Base-by-base conservation (phyloP, 2,113 vertebrate species). In the Oreochromis spilurus region DNA sequence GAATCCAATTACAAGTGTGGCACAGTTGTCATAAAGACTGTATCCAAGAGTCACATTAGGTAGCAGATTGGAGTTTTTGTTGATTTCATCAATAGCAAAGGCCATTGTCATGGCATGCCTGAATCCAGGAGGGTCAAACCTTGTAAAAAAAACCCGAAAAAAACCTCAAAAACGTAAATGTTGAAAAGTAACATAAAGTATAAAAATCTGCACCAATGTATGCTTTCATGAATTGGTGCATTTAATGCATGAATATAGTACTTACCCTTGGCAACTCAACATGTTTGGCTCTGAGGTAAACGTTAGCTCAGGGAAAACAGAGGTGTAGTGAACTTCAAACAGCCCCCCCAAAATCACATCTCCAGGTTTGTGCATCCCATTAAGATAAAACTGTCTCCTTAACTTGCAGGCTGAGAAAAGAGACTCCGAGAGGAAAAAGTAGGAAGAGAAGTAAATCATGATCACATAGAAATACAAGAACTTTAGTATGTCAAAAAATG, bases 21-120 rank as follows among this genome's bases (percentile, higher is more conserved):
- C 87, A 24, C 95, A 96, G 81, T 95, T 96, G 45, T 96, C 95
- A 87, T 93, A 96, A 12, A 96, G 84, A 50, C 87, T 89, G 87
- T 95, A 96, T 40, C 95, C 95, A 19, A 96, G 81, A 11, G 90
- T 95, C 38, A 95, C 17, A 38, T 95, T 94, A 13, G 95, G 94
- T 4, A 96, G 88, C 70, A 96, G 78, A 12, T 87, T 62, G 2
- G 85, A 40, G 81, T 94, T 93, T n/a, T 17, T 93, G 87, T 96
- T 96, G 38, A 96, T 95, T 79, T 95, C 95, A 34, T 94, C 89
- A 40, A 95, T 88, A 26, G 95, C 90, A 88, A 95, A 96, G 48
- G 86, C 92, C 94, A 96, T 94, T 4, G 93, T 93, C 87, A 91
- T 92, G 48, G 93, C 95, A 50, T 91, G 86, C 77, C 93, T 91